phyloP scores from a whole-genome alignment of 2,113 vertebrate genomes.

The Nothoprocta pentlandii region DNA sequence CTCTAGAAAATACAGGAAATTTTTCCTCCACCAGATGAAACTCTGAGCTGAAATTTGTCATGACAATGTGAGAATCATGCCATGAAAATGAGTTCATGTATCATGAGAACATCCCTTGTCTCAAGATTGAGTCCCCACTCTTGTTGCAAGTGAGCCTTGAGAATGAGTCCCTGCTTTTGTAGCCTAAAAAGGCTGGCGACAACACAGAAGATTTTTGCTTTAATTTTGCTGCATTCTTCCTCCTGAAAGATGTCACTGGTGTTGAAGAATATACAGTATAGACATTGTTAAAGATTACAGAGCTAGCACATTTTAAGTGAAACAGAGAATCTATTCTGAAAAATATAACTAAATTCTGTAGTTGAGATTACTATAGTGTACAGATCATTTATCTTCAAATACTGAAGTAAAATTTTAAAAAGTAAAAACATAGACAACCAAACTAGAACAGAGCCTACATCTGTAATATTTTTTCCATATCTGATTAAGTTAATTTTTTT shows the following conservation, averaged over 20 bases:
- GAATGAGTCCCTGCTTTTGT: not conserved
- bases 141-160: not conserved
- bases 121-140: not conserved
- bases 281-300: not conserved
- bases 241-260: not conserved
- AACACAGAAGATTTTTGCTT: slow-evolving; percentile 5
- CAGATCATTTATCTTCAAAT: not conserved
- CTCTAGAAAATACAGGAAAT: not conserved
- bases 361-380: not conserved
- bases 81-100: not conserved
- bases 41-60: slow-evolving; percentile 16
- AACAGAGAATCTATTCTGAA: not conserved
- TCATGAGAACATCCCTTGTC: not conserved
- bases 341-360: not conserved
- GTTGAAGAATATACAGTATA: not conserved
- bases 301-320: not conserved
- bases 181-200: not conserved
- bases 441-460: not conserved
- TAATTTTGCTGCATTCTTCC: not conserved
- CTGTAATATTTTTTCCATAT: not conserved
- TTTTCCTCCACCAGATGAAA: not conserved
- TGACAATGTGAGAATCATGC: not conserved
- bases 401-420: not conserved
- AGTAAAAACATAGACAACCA: not conserved
- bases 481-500: not conserved